phyloP scores from a whole-genome alignment of 2,113 vertebrate genomes.

The Canis aureus region DNA sequence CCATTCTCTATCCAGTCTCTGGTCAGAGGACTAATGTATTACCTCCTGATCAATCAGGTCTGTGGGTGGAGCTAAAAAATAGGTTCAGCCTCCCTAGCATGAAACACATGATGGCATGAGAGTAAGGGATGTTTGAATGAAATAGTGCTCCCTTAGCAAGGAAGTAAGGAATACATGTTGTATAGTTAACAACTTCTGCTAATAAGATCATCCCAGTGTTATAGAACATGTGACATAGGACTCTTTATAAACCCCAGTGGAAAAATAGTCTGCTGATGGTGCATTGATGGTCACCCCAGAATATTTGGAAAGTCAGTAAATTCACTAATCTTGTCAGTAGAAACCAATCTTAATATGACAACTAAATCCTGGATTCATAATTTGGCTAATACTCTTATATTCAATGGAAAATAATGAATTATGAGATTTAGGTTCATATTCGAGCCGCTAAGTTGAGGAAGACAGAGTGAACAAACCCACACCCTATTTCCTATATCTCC shows the following conservation, averaged over 20 bases:
- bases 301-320: constrained; percentile 29
- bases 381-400: background rate
- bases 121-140: constrained; percentile 6
- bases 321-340: background rate
- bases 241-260: background rate
- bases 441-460: background rate
- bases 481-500: background rate
- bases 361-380: background rate
- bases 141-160: background rate
- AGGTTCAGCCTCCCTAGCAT: background rate
- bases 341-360: background rate
- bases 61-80: background rate
- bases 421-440: constrained; percentile 47
- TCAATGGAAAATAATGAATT: constrained; percentile 29
- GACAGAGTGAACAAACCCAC: background rate
- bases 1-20: background rate
- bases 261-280: background rate
- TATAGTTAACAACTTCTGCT: background rate
- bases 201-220: background rate
- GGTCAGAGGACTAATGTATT: background rate
- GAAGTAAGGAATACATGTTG: background rate
- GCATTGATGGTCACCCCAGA: background rate
- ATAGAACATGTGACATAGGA: background rate
- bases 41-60: background rate
- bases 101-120: background rate